phyloP scores from a whole-genome alignment of 1,140 invertebrate genomes.

The Brachystomella parvula region DNA sequence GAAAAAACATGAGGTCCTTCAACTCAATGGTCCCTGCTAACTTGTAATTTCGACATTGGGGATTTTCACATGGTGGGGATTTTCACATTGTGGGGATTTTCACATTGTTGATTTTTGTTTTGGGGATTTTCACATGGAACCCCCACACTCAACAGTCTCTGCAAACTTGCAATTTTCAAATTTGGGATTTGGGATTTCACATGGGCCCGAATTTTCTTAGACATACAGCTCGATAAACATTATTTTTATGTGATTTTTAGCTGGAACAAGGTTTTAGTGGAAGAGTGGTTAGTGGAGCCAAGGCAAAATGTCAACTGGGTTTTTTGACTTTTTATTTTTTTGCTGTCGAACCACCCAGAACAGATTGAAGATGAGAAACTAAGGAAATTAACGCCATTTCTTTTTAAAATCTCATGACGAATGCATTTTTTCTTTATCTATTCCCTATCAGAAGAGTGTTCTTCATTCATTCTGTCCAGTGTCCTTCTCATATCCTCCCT shows the following conservation, averaged over 20 bases:
- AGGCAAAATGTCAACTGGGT: neutral
- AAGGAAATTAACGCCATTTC: conserved; percentile 38
- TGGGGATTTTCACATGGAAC: no score
- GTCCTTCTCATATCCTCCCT: neutral
- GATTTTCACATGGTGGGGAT: no score
- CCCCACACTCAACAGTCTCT: conserved; percentile 29
- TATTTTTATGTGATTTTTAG: neutral
- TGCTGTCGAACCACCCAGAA: neutral
- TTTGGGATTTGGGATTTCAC: neutral
- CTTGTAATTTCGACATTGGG: conserved; percentile 32
- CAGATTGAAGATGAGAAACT: neutral
- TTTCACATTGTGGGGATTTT: no score
- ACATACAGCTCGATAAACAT: neutral
- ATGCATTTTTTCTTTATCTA: conserved; percentile 35
- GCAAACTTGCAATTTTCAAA: neutral
- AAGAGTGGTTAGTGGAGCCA: neutral
- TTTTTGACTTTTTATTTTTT: neutral
- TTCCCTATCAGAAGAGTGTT: conserved; percentile 6
- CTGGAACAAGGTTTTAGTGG: neutral
- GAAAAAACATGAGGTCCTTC: no score
- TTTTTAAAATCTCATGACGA: conserved; percentile 39
- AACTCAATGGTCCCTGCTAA: no score
- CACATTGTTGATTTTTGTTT: no score
- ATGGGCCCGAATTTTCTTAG: neutral
- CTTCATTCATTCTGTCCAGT: neutral